A percentile compares a stretch with the other conserved stretches of the same genome.
These are phyloP conservation scores for Microctonus brassicae DNA, from an alignment of 2,888 invertebrate genomes.

Conservation along the genomic window DNA sequence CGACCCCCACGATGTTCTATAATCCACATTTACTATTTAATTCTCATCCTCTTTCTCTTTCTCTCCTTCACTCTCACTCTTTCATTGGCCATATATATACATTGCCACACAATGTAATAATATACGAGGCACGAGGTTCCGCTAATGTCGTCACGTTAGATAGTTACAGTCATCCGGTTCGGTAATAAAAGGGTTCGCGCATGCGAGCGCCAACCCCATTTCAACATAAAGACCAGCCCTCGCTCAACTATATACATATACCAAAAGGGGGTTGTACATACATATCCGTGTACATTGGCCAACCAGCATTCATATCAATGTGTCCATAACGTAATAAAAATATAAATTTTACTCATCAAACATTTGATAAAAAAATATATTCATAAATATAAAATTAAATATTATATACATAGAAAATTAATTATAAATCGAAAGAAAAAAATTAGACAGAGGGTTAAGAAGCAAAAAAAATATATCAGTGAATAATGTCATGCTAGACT, in stretches of 20 bases:
- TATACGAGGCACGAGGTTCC: conserved; percentile 56
- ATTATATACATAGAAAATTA: too few relatives aligned
- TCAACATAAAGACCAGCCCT: conserved; percentile 53
- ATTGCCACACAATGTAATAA: conserved; percentile 48
- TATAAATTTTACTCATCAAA: too few relatives aligned
- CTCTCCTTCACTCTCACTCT: not conserved
- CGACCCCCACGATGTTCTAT: conserved; percentile 31
- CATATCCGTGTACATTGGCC: conserved; percentile 28
- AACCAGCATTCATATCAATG: conserved; percentile 13
- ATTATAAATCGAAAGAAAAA: not conserved
- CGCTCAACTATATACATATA: conserved; percentile 35
- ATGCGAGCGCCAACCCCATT: conserved; percentile 45
- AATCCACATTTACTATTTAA: conserved; percentile 33
- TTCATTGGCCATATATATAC: not conserved
- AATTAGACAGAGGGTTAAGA: not conserved
- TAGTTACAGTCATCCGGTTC: conserved; percentile 63
- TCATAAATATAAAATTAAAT: too few relatives aligned
- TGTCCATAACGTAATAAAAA: too few relatives aligned
- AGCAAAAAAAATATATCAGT: too few relatives aligned
- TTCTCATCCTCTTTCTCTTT: not conserved
- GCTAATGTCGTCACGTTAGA: conserved; percentile 64
- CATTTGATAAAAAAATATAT: too few relatives aligned
- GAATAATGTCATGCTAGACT: conserved; percentile 17
- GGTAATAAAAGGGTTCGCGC: conserved; percentile 62
- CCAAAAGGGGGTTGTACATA: too few relatives aligned